Base-by-base conservation (phyloP, 2,797 vertebrate species). In the Enteromius viviparus region DNA sequence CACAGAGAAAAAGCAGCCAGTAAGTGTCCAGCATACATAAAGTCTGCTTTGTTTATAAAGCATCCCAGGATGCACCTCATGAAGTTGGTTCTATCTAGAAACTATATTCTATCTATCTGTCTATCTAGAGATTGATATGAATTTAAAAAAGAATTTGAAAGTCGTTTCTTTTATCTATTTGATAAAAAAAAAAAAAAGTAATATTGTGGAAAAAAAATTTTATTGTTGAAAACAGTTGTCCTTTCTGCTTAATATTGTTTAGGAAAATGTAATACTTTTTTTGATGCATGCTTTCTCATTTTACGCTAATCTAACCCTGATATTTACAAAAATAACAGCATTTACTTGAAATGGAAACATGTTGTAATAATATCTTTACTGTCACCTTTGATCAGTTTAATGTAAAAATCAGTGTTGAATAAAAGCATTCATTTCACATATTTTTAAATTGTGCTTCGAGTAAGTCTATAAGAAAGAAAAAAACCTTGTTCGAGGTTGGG, bases 11-110 rank as follows among this genome's bases (percentile, higher is more conserved):
- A 71, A 19, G 70, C 17, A 32, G 26, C 26, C 47, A 51, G 17
- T 71, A 71, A 32, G 69, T 19, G 7, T 49, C 26, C 26, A 51
- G 9, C 70, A 51, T 32, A 7, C 26, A 51, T 32, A 26, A 51
- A 51, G 70, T 51, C 17, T 47, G 23, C 69, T n/a, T 72, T 51
- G 26, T 51, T 72, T 34, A 53, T 53, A 53, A 74, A 34, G 47
- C 10, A 53, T 74, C 70, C 70, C 47, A 72, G 26, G 17, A 72
- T 51, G 70, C 47, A 34, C 26, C 26, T 34, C 70, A 51, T 51
- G 17, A 72, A 51, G 26, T 34, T 21, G 17, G 4, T 72, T 51
- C 4, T n/a, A 32, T 32, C 15, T 47, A 70, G 40, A 70, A 17
- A 70, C 47, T 17, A 49, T 19, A 21, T n/a, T 55, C 19, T n/a